These are phyloP conservation scores for Siphlonurus alternatus DNA, from an alignment of 2,888 invertebrate species.

Conservation along the genomic window DNA sequence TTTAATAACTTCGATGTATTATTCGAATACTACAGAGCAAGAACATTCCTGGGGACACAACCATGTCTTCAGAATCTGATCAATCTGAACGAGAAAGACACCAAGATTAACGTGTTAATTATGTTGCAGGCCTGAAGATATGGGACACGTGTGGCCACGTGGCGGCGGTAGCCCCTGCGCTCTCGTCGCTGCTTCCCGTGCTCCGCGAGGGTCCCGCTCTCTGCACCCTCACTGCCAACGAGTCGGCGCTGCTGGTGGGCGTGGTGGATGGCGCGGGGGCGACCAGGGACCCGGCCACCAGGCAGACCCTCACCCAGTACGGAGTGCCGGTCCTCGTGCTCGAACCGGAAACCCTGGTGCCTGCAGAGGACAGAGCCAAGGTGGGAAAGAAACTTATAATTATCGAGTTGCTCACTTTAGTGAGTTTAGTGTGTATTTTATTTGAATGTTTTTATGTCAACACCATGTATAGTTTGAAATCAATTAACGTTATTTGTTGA, in stretches of 20 bases:
- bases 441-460: too few species aligned
- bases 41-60: too few species aligned
- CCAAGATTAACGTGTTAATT: too few species aligned
- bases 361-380: conserved; percentile 14
- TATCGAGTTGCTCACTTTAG: too few species aligned
- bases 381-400: too few species aligned
- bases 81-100: too few species aligned
- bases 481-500: too few species aligned
- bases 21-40: too few species aligned
- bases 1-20: too few species aligned
- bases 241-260: conserved; percentile 4
- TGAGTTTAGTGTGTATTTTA: too few species aligned
- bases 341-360: conserved; percentile 9
- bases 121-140: conserved; percentile 7
- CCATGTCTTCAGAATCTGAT: too few species aligned
- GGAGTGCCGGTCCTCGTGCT: conserved; percentile 4
- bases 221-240: neutral
- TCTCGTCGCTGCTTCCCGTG: conserved; percentile 5
- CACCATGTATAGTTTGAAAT: too few species aligned
- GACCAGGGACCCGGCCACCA: neutral
- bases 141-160: conserved; percentile 7
- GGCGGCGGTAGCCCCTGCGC: neutral
- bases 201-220: conserved; percentile 7
- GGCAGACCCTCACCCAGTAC: neutral
- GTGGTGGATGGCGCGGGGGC: conserved; percentile 5